Evolutionary conservation across 1,140 invertebrate genomes (phyloP), one percentile per base, ranked within the genome.

Genomic region (Samia ricini): DNA sequence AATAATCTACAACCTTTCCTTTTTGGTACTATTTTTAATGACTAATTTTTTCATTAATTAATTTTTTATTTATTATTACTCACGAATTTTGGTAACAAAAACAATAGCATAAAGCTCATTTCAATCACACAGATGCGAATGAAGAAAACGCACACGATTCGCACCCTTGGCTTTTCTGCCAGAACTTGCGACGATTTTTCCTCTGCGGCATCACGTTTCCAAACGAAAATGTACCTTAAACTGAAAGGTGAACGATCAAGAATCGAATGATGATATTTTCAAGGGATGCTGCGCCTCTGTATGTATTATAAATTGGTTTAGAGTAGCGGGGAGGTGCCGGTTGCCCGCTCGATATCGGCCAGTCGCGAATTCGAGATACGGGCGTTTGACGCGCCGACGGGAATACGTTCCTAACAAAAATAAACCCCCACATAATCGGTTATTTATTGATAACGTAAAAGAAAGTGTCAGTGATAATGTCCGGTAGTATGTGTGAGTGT

Each of bases 261-360:
- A 66, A 75, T 80, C 15, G 60, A n/a, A 56, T 63, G 74, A 21
- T 57, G 33, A 52, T 33, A 56, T 54, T 18, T 36, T 51, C 64
- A 62, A 74, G 85, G 87, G 87, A 89, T 89, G 87, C 87, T 89
- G 87, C 85, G 82, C 79, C 83, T 85, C 83, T 74, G 87, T 89
- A 89, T 89, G 87, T 89, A 89, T 89, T 89, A 89, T 89, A 88
- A 89, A 89, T 89, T 89, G 86, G 85, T 89, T 89, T 88, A 89
- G 83, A 86, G 83, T 69, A 79, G 87, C 76, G 84, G 81, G 85
- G 79, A 83, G 81, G 70, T 67, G 77, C 67, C 71, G 76, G 72
- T 69, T 64, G 71, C 69, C 67, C 87, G 87, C 85, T 89, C 87
- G 81, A 89, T 89, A 89, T 75, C 76, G 77, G 73, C 74, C 83